These are phyloP conservation scores for Noctua janthe DNA, from an alignment of 2,888 invertebrate genomes.

Conservation along the genomic window DNA sequence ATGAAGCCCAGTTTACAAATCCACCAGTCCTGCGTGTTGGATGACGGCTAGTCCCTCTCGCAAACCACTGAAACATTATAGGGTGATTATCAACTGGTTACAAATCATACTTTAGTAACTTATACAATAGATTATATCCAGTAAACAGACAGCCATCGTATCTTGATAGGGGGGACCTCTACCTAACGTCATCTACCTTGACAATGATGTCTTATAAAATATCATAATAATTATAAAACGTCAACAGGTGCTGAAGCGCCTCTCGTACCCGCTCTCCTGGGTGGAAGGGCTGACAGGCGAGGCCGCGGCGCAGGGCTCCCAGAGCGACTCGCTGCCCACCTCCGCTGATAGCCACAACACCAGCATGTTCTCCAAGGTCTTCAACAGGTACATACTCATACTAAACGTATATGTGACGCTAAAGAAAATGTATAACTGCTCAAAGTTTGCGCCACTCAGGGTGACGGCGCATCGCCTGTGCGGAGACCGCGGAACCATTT, in stretches of 20 bases:
- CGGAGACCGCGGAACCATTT: not conserved
- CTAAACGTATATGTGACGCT: not conserved
- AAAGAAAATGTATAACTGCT: not conserved
- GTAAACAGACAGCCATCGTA: not conserved
- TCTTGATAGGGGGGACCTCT: not conserved
- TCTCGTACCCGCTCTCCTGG: constrained; percentile 97
- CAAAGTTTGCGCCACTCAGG: not conserved
- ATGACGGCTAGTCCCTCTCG: not conserved
- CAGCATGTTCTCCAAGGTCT: constrained; percentile 97
- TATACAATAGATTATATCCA: not conserved
- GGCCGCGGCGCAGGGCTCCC: constrained; percentile 86
- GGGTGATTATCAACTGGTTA: not conserved
- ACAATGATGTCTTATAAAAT: not conserved
- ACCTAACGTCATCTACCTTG: not conserved
- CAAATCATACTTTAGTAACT: not conserved
- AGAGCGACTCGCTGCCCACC: constrained; percentile 90
- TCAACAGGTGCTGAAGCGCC: constrained; percentile 96
- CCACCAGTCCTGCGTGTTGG: not conserved
- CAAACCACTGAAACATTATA: not conserved
- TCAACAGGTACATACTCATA: constrained; percentile 92
- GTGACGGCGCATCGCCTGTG: not conserved
- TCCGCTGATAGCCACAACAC: constrained; percentile 92
- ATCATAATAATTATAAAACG: not conserved
- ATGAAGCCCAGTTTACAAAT: not conserved
- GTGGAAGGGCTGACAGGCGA: constrained; percentile 97